These are phyloP conservation scores for Eilema sororculum DNA, from an alignment of 2,888 invertebrate species.

Conservation along the genomic window DNA sequence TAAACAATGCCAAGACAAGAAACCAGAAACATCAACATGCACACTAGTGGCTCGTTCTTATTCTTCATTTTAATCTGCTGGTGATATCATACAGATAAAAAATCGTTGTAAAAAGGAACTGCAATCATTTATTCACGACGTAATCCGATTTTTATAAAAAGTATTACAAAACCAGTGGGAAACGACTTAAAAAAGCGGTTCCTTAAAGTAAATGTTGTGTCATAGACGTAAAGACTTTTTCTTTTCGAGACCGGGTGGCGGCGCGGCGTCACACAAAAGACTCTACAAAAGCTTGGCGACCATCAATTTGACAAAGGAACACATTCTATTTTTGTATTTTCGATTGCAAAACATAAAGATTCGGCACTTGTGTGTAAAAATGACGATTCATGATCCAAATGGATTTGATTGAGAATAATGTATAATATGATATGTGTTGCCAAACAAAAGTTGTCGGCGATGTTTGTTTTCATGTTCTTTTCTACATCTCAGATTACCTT, in stretches of 20 bases:
- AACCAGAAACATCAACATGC: background rate
- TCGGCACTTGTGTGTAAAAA: conserved; percentile 70
- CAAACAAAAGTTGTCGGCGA: conserved; percentile 60
- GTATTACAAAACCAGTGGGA: conserved; percentile 43
- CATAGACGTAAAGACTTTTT: conserved; percentile 61
- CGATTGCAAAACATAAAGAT: conserved; percentile 73
- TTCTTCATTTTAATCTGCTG: conserved; percentile 3
- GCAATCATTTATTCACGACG: conserved; percentile 25
- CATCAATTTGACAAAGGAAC: conserved; percentile 67
- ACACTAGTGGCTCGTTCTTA: conserved; percentile 1
- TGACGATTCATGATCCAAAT: conserved; percentile 66
- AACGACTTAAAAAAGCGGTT: conserved; percentile 58
- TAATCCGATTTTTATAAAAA: conserved; percentile 59
- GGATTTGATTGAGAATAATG: conserved; percentile 58
- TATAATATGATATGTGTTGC: conserved; percentile 66
- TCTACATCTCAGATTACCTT: conserved; percentile 41
- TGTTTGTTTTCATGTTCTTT: conserved; percentile 40
- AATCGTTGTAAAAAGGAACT: conserved; percentile 13
- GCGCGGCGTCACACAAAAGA: conserved; percentile 70
- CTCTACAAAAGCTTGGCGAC: conserved; percentile 74
- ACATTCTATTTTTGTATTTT: conserved; percentile 79
- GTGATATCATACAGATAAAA: conserved; percentile 11
- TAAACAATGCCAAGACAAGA: background rate
- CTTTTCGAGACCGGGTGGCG: conserved; percentile 46
- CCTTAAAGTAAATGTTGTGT: conserved; percentile 67